Evolutionary conservation across 2,113 vertebrate species (phyloP), one percentile per base, ranked within the genome.

Genomic region (Neodontobutis hainanensis): DNA sequence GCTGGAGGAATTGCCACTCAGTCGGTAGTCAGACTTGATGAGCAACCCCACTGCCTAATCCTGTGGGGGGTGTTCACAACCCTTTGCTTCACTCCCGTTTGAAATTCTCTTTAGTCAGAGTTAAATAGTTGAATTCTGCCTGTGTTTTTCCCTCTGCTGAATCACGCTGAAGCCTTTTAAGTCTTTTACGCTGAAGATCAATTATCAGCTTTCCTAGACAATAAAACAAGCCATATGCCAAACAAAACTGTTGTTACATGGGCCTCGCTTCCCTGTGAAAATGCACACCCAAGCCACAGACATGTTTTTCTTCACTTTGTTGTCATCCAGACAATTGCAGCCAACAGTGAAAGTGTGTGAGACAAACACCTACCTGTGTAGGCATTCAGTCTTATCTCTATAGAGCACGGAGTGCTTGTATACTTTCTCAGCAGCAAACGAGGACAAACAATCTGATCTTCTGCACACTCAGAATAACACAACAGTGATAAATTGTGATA

Each of bases 201-300:
- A 82, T 91, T 88, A 91, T 88, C 85, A 79, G 77, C 87, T 85
- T 82, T 78, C 75, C 74, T 8, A 62, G 15, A 81, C 78, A 78
- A 83, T 76, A 62, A 73, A 82, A 66, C 61, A 34, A 55, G 65
- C 79, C 77, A 67, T 83, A 80, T 82, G 84, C 72, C 11, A 59
- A 78, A 84, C 75, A 74, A 82, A 84, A 78, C 81, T 43, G 81
- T 51, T 76, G 66, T 64, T 73, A 48, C 70, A 63, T 42, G 11
- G 58, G 78, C 47, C 27, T 60, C 68, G 57, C 53, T 16, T 61
- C 53, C 36, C 65, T 2, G 44, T 70, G 74, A 0, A 12, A 61
- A 60, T 44, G 61, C 15, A 35, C 74, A 62, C 60, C 66, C 64
- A 76, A 85, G 53, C 47, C 65, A 35, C 62, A 32, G 19, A 47